phyloP scores from a whole-genome alignment of 64 coral and sea anemone genomes.

The Pocillopora damicornis region DNA sequence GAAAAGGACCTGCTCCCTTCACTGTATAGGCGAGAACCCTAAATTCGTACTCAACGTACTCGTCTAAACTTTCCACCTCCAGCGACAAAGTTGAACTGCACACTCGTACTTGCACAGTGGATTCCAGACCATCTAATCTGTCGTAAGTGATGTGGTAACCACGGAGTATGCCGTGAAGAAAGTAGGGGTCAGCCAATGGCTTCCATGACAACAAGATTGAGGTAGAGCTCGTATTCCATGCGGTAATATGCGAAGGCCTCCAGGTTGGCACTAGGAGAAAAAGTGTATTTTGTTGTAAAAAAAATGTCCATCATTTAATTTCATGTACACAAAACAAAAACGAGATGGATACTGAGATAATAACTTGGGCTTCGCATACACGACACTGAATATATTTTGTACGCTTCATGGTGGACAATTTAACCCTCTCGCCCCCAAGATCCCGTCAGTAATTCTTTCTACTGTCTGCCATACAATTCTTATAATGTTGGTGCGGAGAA shows the following conservation, averaged over 20 bases:
- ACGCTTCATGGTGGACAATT: no score
- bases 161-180: constrained; percentile 51
- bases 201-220: constrained; percentile 59
- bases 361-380: no score
- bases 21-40: constrained; percentile 55
- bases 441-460: no score
- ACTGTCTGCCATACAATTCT: no score
- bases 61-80: constrained; percentile 33
- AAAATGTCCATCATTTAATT: neutral
- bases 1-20: constrained; percentile 47
- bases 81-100: neutral
- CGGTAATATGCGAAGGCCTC: constrained; percentile 43
- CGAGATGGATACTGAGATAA: no score
- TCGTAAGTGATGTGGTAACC: constrained; percentile 49
- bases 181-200: constrained; percentile 44
- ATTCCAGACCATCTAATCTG: neutral
- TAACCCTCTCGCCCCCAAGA: no score
- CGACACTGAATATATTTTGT: no score
- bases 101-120: neutral
- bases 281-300: neutral
- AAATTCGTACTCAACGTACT: constrained; percentile 63
- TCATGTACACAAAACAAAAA: no score
- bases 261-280: constrained; percentile 58
- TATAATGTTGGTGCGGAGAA: no score
- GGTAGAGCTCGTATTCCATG: constrained; percentile 74